phyloP scores from a whole-genome alignment of 2,113 vertebrate genomes.

The Prochilodus magdalenae region DNA sequence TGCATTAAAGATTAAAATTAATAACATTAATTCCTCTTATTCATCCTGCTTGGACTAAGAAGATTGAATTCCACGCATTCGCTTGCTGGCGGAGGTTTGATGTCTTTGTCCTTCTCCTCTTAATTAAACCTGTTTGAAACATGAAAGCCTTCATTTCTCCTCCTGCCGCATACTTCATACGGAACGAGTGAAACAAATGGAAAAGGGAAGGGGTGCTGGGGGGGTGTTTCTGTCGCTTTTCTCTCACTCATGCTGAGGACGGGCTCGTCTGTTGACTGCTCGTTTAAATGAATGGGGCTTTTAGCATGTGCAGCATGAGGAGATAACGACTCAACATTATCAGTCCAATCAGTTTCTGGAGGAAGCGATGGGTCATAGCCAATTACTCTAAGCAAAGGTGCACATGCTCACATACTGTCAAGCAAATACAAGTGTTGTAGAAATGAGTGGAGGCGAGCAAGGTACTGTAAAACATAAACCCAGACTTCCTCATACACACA shows the following conservation, averaged over 20 bases:
- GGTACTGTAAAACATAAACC: neutral
- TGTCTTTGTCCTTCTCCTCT: constrained; percentile 55
- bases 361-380: constrained; percentile 33
- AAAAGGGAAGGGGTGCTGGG: neutral
- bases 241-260: constrained; percentile 8
- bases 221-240: constrained; percentile 9
- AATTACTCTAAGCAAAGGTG: constrained; percentile 38
- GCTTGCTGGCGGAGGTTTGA: constrained; percentile 40
- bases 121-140: constrained; percentile 60
- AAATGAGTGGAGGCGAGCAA: neutral
- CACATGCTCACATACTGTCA: constrained; percentile 14
- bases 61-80: constrained; percentile 47
- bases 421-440: constrained; percentile 22
- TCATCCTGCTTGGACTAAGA: constrained; percentile 46
- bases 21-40: constrained; percentile 55
- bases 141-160: constrained; percentile 52
- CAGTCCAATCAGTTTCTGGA: constrained; percentile 38
- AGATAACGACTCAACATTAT: constrained; percentile 51
- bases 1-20: constrained; percentile 52
- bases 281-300: constrained; percentile 33
- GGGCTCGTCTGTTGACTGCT: neutral
- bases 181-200: constrained; percentile 43
- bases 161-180: constrained; percentile 27
- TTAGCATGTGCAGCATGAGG: constrained; percentile 30
- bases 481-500: constrained; percentile 10